Percentiles rank a stretch among this genome's conserved stretches.
Evolutionary conservation across 2,797 vertebrate genomes (phyloP).

Genomic region (Rhodeus uyekii): DNA sequence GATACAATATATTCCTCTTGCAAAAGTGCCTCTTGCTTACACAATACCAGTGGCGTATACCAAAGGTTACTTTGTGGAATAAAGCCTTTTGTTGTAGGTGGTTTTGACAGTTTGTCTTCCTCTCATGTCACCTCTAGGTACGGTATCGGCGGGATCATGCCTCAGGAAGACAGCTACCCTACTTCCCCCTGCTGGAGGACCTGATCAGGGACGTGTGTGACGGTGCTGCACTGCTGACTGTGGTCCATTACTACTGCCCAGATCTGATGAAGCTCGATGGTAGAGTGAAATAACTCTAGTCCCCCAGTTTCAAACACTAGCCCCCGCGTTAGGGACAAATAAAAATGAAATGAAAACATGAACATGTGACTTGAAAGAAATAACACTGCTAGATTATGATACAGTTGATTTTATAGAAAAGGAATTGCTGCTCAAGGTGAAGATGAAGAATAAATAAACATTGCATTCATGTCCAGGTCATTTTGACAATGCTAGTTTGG

Average conservation of each 20-base stretch:
- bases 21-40: not conserved
- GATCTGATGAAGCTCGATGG: conserved; percentile 96
- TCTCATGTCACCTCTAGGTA: conserved; percentile 77
- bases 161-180: conserved; percentile 86
- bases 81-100: not conserved
- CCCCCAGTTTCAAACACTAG: too few relatives aligned
- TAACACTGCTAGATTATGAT: too few relatives aligned
- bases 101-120: conserved; percentile 31
- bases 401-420: too few relatives aligned
- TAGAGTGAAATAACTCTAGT: conserved; percentile 66
- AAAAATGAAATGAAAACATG: too few relatives aligned
- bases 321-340: too few relatives aligned
- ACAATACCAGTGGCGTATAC: not conserved
- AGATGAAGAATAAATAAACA: too few relatives aligned
- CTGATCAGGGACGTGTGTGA: conserved; percentile 93
- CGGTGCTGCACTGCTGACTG: conserved; percentile 89
- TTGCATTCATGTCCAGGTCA: too few relatives aligned
- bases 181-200: conserved; percentile 91
- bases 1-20: not conserved
- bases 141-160: conserved; percentile 93
- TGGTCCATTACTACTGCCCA: conserved; percentile 95
- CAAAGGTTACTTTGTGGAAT: not conserved
- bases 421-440: too few relatives aligned
- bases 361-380: too few relatives aligned
- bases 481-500: too few relatives aligned